Evolutionary conservation across 2,797 vertebrate species (phyloP).

Genomic region (Microctenopoma lineatum): DNA sequence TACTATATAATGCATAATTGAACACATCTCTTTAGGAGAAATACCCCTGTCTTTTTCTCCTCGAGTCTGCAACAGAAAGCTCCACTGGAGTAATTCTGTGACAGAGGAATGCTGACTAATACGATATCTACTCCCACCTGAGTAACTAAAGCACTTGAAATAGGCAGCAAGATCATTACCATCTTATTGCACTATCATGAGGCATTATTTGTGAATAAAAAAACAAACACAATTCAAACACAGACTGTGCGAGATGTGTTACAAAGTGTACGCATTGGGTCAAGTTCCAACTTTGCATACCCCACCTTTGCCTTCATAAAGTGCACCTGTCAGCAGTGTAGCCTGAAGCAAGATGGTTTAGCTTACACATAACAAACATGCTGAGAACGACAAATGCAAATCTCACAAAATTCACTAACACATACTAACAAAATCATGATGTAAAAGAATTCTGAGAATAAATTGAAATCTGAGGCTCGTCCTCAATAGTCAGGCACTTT

Average conservation of each 20-base stretch:
- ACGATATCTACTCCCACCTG: constrained; percentile 71
- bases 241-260: constrained; percentile 16
- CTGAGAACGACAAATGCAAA: constrained; percentile 9
- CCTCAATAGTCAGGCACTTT: constrained; percentile 55
- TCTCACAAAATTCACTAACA: constrained; percentile 1
- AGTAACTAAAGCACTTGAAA: constrained; percentile 82
- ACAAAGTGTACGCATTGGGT: constrained; percentile 34
- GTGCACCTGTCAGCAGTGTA: constrained; percentile 44
- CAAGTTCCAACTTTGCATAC: constrained; percentile 35
- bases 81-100: constrained; percentile 43
- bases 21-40: constrained; percentile 53
- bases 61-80: constrained; percentile 43
- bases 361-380: constrained; percentile 24
- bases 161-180: constrained; percentile 43
- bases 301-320: constrained; percentile 39
- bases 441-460: constrained; percentile 12
- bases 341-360: constrained; percentile 17
- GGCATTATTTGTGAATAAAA: constrained; percentile 62
- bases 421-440: constrained; percentile 12
- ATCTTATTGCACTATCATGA: constrained; percentile 45
- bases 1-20: constrained; percentile 38
- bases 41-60: constrained; percentile 8
- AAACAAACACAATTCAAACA: constrained; percentile 19
- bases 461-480: constrained; percentile 27
- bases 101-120: constrained; percentile 70